These are phyloP conservation scores for Epizoanthus stellaris DNA, from an alignment of 92 coral and sea anemone species.

Conservation along the genomic window DNA sequence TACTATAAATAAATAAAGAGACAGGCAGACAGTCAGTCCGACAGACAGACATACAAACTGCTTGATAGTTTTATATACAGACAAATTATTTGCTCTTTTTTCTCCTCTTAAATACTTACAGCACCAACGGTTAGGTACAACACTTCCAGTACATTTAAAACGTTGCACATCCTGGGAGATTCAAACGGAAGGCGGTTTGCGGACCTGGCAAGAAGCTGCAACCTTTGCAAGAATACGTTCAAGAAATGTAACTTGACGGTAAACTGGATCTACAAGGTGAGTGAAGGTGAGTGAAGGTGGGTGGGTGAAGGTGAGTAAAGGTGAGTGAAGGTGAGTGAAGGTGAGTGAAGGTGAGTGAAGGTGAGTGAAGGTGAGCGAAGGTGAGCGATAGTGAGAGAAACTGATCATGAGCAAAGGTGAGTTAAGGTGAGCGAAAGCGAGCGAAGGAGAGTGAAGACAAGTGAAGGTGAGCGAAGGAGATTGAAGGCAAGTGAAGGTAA, in stretches of 20 bases:
- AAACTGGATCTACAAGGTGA: constrained; percentile 61
- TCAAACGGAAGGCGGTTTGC: constrained; percentile 57
- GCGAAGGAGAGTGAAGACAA: no score
- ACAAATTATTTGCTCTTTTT: neutral
- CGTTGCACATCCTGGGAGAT: constrained; percentile 54
- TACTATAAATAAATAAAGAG: no score
- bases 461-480: no score
- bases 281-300: neutral
- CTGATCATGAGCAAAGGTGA: no score
- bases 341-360: no score
- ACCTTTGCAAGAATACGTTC: constrained; percentile 42
- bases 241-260: constrained; percentile 43
- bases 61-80: neutral
- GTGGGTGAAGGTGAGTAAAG: no score
- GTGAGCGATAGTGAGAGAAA: no score
- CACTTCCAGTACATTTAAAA: neutral
- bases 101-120: neutral
- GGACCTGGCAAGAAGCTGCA: constrained; percentile 25
- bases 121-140: neutral
- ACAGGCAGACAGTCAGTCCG: neutral
- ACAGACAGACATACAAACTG: neutral
- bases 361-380: no score
- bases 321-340: no score
- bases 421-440: no score
- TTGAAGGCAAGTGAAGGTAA: no score